phyloP scores from a whole-genome alignment of 2,888 invertebrate species.

The Meteorus cinctellus region DNA sequence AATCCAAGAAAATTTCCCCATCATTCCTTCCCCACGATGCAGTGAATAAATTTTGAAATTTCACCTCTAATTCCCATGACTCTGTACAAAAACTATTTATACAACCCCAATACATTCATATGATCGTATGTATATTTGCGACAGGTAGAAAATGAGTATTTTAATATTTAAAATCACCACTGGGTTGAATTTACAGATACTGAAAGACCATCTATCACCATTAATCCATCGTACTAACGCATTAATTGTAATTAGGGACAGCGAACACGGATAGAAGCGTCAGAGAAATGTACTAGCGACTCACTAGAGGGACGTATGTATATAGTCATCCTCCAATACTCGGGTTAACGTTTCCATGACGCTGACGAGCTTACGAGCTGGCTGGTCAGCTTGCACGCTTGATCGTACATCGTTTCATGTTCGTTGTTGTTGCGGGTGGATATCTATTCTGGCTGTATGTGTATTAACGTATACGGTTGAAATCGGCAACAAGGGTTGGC shows the following conservation, averaged over 20 bases:
- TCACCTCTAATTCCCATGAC: too few species aligned
- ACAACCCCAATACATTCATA: too few species aligned
- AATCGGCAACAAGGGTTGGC: slow-evolving; percentile 41
- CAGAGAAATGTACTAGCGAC: slow-evolving; percentile 32
- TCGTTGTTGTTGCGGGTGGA: slow-evolving; percentile 37
- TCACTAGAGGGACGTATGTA: slow-evolving; percentile 6
- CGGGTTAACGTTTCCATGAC: slow-evolving; percentile 42
- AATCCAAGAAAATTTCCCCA: too few species aligned
- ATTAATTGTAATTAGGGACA: slow-evolving; percentile 45
- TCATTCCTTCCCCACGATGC: too few species aligned
- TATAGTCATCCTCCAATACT: neutral
- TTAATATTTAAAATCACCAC: neutral
- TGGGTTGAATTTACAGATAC: too few species aligned
- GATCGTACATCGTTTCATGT: slow-evolving; percentile 43
- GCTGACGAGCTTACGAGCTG: slow-evolving; percentile 43
- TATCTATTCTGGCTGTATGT: slow-evolving; percentile 21
- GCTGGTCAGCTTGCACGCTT: slow-evolving; percentile 40
- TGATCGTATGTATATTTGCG: too few species aligned
- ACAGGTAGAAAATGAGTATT: neutral
- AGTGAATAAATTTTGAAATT: too few species aligned
- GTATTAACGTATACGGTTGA: slow-evolving; percentile 32
- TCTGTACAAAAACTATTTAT: too few species aligned
- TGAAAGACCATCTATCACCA: slow-evolving; percentile 31
- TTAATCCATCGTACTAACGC: slow-evolving; percentile 36
- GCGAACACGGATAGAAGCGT: slow-evolving; percentile 32